Percentiles rank a stretch among this genome's conserved stretches.
Conservation (phyloP, 2,888 invertebrate species). For the Adelognathus sp. region DNA sequence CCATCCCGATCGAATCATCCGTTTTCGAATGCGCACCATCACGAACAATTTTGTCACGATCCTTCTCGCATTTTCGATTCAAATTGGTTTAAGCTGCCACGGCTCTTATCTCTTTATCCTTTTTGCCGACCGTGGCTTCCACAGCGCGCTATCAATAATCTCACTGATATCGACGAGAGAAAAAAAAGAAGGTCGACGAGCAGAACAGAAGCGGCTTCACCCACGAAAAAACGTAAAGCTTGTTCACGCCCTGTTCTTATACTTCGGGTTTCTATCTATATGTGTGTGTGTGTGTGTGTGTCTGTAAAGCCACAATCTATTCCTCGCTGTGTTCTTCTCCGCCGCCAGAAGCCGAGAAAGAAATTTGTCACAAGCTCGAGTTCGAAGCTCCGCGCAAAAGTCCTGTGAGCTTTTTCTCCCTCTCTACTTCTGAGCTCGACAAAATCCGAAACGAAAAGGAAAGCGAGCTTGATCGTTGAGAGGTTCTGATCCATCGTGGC, state of each 20-base stretch:
- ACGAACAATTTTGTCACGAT: background rate
- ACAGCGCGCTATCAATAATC: no score
- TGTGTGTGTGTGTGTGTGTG: background rate
- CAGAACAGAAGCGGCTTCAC: background rate
- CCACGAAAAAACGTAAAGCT: background rate
- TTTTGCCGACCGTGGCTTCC: no score
- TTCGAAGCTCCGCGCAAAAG: background rate
- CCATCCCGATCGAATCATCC: background rate
- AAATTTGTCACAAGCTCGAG: slow-evolving; percentile 11
- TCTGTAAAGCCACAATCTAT: background rate
- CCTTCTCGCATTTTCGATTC: background rate
- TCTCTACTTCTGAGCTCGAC: background rate
- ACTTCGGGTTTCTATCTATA: no score
- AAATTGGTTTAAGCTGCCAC: background rate
- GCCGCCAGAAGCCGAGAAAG: background rate
- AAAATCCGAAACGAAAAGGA: background rate
- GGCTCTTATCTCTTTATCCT: no score
- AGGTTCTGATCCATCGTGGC: background rate
- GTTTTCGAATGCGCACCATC: background rate
- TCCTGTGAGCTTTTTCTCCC: background rate
- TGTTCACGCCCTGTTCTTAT: background rate
- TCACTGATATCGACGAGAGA: no score
- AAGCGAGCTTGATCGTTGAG: background rate
- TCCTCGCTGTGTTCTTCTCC: background rate
- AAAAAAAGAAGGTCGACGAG: background rate